phyloP scores from a whole-genome alignment of 2,113 vertebrate genomes.

The Erythrocercus mccallii region DNA sequence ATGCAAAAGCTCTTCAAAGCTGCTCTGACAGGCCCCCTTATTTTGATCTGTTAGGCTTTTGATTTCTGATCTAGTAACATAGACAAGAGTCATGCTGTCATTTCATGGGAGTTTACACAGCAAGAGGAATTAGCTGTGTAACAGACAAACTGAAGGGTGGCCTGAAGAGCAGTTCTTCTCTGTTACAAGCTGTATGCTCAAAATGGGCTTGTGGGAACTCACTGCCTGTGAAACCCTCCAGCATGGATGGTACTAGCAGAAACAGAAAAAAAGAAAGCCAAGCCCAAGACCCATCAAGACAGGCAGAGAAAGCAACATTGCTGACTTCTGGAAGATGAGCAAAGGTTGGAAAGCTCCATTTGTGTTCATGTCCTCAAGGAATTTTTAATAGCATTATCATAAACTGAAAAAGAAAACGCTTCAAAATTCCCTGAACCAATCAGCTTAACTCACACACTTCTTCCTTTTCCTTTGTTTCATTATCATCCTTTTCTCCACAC shows the following conservation, averaged over 20 bases:
- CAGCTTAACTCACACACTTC: not conserved
- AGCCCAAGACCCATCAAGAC: not conserved
- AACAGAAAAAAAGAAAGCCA: not conserved
- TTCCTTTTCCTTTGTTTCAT: not conserved
- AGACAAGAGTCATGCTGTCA: not conserved
- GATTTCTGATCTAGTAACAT: slow-evolving; percentile 32
- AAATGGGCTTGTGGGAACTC: not conserved
- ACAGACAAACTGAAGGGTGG: not conserved
- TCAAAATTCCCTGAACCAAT: not conserved
- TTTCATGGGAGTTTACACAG: not conserved
- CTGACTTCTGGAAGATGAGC: not conserved
- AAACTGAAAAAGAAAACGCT: not conserved
- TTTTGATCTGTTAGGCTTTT: slow-evolving; percentile 50
- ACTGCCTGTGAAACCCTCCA: not conserved
- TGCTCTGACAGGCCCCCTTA: not conserved
- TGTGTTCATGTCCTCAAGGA: not conserved
- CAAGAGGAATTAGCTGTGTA: not conserved
- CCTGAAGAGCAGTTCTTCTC: not conserved
- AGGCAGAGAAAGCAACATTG: not conserved
- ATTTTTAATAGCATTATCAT: not conserved
- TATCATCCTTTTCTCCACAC: not conserved
- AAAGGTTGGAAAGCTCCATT: not conserved
- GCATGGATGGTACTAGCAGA: not conserved
- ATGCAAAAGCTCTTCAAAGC: not conserved
- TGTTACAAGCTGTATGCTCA: not conserved